Conservation (phyloP, 2,113 vertebrate species). For the Larimichthys crocea region DNA sequence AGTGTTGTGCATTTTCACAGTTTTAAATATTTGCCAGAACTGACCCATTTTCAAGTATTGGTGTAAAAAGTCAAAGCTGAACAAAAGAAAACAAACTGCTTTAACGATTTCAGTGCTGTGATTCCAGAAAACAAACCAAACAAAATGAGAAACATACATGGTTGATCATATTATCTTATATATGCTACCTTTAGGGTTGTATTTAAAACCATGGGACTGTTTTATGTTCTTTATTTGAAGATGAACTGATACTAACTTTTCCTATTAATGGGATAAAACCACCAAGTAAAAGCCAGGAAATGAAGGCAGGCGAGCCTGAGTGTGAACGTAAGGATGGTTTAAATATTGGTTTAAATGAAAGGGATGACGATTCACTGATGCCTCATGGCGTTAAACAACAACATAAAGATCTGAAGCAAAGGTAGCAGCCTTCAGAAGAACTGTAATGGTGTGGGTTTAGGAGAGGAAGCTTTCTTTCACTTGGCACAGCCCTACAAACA, state of each 20-base stretch:
- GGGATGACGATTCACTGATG: constrained; percentile 18
- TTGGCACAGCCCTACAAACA: constrained; percentile 54
- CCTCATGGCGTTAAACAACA: background rate
- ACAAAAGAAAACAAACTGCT: constrained; percentile 52
- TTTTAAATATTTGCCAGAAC: constrained; percentile 76
- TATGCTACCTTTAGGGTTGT: constrained; percentile 45
- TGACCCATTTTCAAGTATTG: constrained; percentile 82
- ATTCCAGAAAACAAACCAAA: constrained; percentile 53
- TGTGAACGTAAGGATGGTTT: constrained; percentile 19
- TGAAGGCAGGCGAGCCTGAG: constrained; percentile 59
- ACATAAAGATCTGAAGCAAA: constrained; percentile 43
- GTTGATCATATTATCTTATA: constrained; percentile 15
- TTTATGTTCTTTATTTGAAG: background rate
- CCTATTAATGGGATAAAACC: background rate
- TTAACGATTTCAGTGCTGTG: constrained; percentile 59
- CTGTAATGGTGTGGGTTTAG: constrained; percentile 59
- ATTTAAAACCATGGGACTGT: constrained; percentile 9
- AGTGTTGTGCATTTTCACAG: constrained; percentile 83
- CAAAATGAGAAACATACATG: constrained; percentile 31
- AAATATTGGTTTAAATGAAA: constrained; percentile 34
- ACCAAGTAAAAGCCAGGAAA: constrained; percentile 34
- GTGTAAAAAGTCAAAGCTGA: constrained; percentile 69
- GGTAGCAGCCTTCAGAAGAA: constrained; percentile 63
- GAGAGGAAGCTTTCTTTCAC: constrained; percentile 50
- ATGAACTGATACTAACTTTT: background rate